Evolutionary conservation across 2,888 invertebrate genomes (phyloP), one percentile per base, ranked within the genome.

Genomic region (Spisula subtruncata): DNA sequence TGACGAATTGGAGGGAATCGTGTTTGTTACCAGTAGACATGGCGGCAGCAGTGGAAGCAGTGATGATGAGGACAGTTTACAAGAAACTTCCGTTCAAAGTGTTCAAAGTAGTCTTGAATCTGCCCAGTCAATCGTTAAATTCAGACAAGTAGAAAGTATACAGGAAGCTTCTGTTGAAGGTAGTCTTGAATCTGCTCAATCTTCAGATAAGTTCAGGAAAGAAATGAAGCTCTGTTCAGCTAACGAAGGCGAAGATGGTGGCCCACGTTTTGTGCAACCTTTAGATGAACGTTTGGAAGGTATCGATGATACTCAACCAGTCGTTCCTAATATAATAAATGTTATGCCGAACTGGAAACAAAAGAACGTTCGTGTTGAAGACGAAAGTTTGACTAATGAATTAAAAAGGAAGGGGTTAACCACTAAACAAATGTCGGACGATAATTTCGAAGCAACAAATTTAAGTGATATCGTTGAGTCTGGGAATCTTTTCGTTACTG

Each of bases 241-340:
- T 5, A 71, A 80, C 51, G 54, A 85, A 18, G 18, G 32, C n/a
- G 48, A 51, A 20, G 79, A 85, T 54, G 20, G 16, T n/a, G 85
- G 85, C 18, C 46, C 18, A n/a, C n/a, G 51, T 12, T 85, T 29
- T 29, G 32, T 48, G 20, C 48, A 80, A 18, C 80, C 85, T 1
- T n/a, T 66, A 66, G 66, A 85, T 51, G 51, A 85, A 48, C 54
- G 35, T 41, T 35, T 88, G 46, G 85, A 56, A 41, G n/a, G 18
- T 79, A 32, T 88, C 8, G 88, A 85, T 14, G 88, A 88, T 46
- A 88, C 88, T 29, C 56, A 82, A 71, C 85, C 88, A 29, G 88
- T 81, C 32, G 51, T 88, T 46, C 85, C 88, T 35, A 88, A 88
- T 82, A 66, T 88, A 18, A 82, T 88, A 8, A 85, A 85, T 14